Evolutionary conservation across 1,140 invertebrate genomes (phyloP), one percentile per base, ranked within the genome.

Genomic region (Brachionus asplanchnoidis): DNA sequence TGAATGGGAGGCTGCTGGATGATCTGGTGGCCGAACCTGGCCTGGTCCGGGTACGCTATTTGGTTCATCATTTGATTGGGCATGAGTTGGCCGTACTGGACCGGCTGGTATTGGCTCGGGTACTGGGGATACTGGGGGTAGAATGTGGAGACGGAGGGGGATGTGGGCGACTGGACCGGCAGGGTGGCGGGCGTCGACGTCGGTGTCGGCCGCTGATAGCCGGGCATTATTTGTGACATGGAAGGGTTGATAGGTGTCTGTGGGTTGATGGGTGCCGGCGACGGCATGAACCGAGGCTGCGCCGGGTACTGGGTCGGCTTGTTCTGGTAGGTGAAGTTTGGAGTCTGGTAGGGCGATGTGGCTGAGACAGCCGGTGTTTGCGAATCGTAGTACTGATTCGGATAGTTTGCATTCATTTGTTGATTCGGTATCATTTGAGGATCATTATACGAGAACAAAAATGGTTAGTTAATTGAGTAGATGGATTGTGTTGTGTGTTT

Each of bases 371-470:
- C n/a, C 53, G 53, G 53, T 60, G 53, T 7, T 20, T 60, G 53
- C 17, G 53, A 23, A 20, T 60, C 53, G 53, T 20, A 60, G 3
- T 32, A 32, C n/a, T 68, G 66, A 68, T 68, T 68, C 23, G 32
- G 23, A 32, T 68, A 32, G 28, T 40, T 68, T 32, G 66, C 32
- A 68, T 68, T 68, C 68, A 73, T 73, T 73, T 73, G 70, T 44
- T 73, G 68, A 73, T 73, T 73, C 8, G 68, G 68, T 36, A 73
- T 73, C 68, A 73, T 73, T 73, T 73, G 68, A 73, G 40, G 44
- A 73, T 73, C 68, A 73, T 73, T 73, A 73, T 73, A 20, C 4
- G 42, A 68, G 0, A 12, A 5, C 65, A 73, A 20, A 68, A 40
- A 32, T 36, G 32, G 66, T 68, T 68, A 68, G 0, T 36, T 3